These are phyloP conservation scores for Ichneumon xanthorius DNA, from an alignment of 2,888 invertebrate genomes.

Conservation along the genomic window DNA sequence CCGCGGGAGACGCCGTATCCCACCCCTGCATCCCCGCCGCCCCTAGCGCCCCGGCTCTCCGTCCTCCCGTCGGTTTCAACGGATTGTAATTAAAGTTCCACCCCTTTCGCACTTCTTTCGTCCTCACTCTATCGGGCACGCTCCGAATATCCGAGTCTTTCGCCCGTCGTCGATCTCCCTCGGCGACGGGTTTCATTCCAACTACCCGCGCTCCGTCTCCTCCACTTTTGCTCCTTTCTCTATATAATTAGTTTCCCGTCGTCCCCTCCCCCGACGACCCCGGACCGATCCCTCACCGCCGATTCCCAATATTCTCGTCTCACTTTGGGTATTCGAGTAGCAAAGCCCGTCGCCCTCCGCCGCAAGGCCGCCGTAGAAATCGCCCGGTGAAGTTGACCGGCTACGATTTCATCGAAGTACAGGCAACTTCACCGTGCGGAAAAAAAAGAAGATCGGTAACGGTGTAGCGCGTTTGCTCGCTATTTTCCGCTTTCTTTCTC, in stretches of 20 bases:
- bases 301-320: slow-evolving; percentile 41
- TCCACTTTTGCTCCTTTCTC: slow-evolving; percentile 61
- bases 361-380: background rate
- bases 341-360: background rate
- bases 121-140: slow-evolving; percentile 52
- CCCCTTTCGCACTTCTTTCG: slow-evolving; percentile 62
- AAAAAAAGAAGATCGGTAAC: background rate
- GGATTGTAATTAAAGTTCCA: slow-evolving; percentile 78
- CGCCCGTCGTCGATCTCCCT: slow-evolving; percentile 34
- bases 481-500: slow-evolving; percentile 48
- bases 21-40: background rate
- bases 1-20: background rate
- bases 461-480: background rate
- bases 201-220: slow-evolving; percentile 27
- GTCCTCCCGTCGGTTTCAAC: slow-evolving; percentile 72
- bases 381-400: slow-evolving; percentile 23
- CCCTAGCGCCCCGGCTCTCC: background rate
- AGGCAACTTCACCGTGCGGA: slow-evolving; percentile 27
- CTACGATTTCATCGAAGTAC: slow-evolving; percentile 8
- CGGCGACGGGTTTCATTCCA: slow-evolving; percentile 46
- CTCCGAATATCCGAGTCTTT: slow-evolving; percentile 43
- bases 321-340: slow-evolving; percentile 18
- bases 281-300: background rate
- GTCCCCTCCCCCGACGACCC: slow-evolving; percentile 40
- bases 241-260: slow-evolving; percentile 79